Base-by-base conservation (phyloP, 2,888 invertebrate species). In the Parelbella ahira region DNA sequence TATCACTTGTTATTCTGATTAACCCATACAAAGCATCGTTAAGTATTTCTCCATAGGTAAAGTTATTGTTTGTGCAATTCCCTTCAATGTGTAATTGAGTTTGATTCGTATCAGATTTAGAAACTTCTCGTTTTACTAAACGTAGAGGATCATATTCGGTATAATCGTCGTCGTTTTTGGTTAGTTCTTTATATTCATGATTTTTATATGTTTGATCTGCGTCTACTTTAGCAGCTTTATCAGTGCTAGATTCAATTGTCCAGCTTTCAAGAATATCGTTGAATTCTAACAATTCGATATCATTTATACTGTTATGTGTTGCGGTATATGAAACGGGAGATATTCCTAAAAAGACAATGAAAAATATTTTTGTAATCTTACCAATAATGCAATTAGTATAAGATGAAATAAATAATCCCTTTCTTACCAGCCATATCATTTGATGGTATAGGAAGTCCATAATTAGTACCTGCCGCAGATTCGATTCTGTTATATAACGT, bases 111-210 rank as follows among this genome's bases (percentile, higher is more conserved):
- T 34, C 33, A 0, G 37, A 20, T 33, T 38, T 32, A 12, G 44
- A 18, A 1, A 63, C 44, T 6, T 78, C 69, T 50, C 79, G 62
- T 57, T 77, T 77, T 52, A 70, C 65, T 10, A 74, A 50, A 45
- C 62, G 64, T 1, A 62, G 19, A 11, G 54, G 25, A 45, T 53
- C 50, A 1, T 44, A 37, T 0, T 50, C 41, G 7, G 48, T 44
- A 4, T 46, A 32, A 33, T 45, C 47, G 5, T n/a, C 3, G 3
- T 47, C 45, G 2, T 29, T 32, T 8, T 29, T 1, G 4, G 24
- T 12, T 4, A 21, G 27, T 8, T 12, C 4, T 32, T 13, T 8
- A 18, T 33, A 9, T 21, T 11, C 8, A 4, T 7, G 37, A 21
- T 11, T 15, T 4, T 3, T 8, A 5, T 12, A 25, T 15, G 9